phyloP scores from a whole-genome alignment of 2,113 vertebrate genomes.

The Tupaia tana region DNA sequence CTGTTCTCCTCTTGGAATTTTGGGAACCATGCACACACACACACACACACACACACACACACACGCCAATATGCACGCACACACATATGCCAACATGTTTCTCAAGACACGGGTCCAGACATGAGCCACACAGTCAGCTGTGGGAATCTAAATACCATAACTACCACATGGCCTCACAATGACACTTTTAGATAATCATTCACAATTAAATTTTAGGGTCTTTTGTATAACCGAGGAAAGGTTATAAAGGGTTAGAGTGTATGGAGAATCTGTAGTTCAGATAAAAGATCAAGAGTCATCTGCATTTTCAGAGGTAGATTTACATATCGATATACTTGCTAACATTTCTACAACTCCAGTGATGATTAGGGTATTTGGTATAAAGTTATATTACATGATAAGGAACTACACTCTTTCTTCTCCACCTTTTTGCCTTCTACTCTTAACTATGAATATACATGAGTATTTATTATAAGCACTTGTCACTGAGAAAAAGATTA shows the following conservation, averaged over 20 bases:
- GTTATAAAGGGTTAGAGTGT: not conserved
- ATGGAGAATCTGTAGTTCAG: not conserved
- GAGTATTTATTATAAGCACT: not conserved
- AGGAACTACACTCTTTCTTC: not conserved
- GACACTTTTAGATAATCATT: not conserved
- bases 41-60: too few relatives aligned
- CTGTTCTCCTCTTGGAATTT: too few relatives aligned
- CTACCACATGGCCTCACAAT: not conserved
- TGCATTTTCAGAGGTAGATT: not conserved
- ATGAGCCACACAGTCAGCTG: too few relatives aligned
- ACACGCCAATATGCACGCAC: too few relatives aligned
- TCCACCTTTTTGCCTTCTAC: not conserved
- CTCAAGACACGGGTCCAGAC: too few relatives aligned
- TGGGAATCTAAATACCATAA: too few relatives aligned
- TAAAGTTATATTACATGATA: not conserved
- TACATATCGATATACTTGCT: not conserved
- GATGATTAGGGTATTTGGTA: not conserved
- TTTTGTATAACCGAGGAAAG: not conserved
- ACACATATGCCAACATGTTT: too few relatives aligned
- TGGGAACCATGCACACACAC: too few relatives aligned
- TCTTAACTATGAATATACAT: constrained; percentile 12
- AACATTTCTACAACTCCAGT: not conserved
- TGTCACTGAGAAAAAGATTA: constrained; percentile 6
- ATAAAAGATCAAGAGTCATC: not conserved
- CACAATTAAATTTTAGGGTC: not conserved